These are phyloP conservation scores for Palythoa grandis DNA, from an alignment of 92 coral and sea anemone species.

Conservation along the genomic window DNA sequence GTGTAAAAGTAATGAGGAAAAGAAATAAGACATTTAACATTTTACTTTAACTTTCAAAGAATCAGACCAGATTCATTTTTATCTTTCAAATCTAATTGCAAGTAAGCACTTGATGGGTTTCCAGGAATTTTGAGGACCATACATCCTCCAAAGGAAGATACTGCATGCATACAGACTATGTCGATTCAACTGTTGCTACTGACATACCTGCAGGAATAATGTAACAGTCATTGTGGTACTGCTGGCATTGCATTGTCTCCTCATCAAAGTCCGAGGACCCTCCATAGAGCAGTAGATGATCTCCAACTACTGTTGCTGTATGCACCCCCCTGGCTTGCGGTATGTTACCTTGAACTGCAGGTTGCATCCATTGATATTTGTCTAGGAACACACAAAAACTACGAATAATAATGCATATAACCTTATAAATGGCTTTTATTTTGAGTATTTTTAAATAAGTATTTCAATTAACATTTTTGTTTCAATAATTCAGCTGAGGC, in stretches of 20 bases:
- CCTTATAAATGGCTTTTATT: background rate
- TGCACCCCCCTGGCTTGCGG: constrained; percentile 80
- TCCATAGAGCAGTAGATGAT: constrained; percentile 67
- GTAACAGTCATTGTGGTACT: constrained; percentile 62
- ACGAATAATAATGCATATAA: background rate
- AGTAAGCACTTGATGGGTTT: too few species aligned
- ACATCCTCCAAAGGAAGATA: too few species aligned
- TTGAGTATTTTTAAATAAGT: too few species aligned
- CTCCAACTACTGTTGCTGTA: constrained; percentile 60
- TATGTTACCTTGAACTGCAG: constrained; percentile 56
- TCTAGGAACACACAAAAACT: constrained; percentile 26
- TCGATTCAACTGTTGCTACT: background rate
- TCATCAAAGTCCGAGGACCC: constrained; percentile 84
- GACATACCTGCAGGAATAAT: constrained; percentile 60
- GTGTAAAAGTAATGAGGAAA: too few species aligned
- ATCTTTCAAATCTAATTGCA: too few species aligned
- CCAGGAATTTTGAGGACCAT: too few species aligned
- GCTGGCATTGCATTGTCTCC: constrained; percentile 78
- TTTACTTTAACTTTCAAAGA: too few species aligned
- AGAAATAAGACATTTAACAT: too few species aligned
- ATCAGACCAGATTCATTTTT: too few species aligned
- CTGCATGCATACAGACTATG: too few species aligned
- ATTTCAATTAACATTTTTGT: too few species aligned
- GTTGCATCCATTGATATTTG: constrained; percentile 81
- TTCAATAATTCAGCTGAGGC: too few species aligned